Base-by-base conservation (phyloP, 1,140 invertebrate species). In the Drosophila neocordata region DNA sequence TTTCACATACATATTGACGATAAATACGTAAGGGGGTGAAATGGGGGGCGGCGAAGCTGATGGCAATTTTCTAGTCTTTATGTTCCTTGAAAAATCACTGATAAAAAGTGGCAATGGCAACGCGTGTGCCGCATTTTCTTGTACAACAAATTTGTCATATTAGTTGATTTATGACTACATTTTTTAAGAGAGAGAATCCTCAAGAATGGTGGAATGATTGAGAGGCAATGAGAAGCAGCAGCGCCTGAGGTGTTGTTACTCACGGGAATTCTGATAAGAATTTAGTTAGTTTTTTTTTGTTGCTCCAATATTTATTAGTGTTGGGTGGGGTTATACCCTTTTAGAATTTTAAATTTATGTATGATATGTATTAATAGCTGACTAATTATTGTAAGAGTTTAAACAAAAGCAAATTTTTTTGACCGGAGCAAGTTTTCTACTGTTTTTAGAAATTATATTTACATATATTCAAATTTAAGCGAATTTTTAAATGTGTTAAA, bases 151-250 rank as follows among this genome's bases (percentile, higher is more conserved):
- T 74, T 73, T 53, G 70, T 53, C 55, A 52, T 66, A 60, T 58
- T 55, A 73, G 59, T 73, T 67, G 72, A 74, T 74, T 74, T 74
- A 73, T 67, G 70, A 60, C 68, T 52, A 48, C 34, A 58, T 65
- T 20, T 34, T 31, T 15, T 20, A 41, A 34, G 22, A 24, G 22
- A 24, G 51, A 56, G 38, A 51, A 48, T 15, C 41, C 9, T 2
- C 3, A 18, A 48, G 15, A 8, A 15, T 7, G 13, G 38, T 13
- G 41, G 13, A 15, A 15, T 15, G 34, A 22, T 12, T 15, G n/a
- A 38, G 9, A 24, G n/a, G 11, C 3, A 13, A 22, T 18, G 3
- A 12, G 13, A 18, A 31, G 27, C 27, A 31, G 27, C 22, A 24
- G 20, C 18, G 12, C 55, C 51, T 58, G 24, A 44, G 35, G 55